phyloP scores from a whole-genome alignment of 1,140 invertebrate species.

The Phymorhynchus buccinoides region DNA sequence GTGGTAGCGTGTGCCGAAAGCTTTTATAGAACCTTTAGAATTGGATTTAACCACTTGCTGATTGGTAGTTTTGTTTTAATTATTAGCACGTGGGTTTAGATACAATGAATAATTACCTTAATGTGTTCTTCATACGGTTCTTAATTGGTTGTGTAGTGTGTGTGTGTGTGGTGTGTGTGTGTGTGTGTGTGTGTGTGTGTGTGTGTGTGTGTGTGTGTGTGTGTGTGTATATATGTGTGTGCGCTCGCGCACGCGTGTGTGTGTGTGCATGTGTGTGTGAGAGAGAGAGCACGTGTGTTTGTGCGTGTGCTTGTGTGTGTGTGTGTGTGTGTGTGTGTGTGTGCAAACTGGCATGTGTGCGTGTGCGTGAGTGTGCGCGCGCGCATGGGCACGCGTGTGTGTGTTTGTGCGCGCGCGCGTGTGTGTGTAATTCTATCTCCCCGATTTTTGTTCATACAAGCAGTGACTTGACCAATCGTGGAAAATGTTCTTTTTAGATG shows the following conservation, averaged over 20 bases:
- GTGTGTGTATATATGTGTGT: conserved; percentile 3
- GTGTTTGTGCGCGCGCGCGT: not conserved
- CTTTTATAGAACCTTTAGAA: too few species aligned
- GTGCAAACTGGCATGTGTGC: not conserved
- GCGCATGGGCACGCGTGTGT: not conserved
- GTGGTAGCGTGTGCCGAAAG: too few species aligned
- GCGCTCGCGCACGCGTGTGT: not conserved
- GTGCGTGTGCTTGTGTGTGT: conserved; percentile 17
- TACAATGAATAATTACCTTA: too few species aligned
- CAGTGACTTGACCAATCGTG: too few species aligned
- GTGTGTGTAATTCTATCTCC: too few species aligned
- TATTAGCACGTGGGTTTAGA: not conserved
- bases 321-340: not conserved
- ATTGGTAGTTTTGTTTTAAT: too few species aligned
- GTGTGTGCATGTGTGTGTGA: not conserved
- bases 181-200: conserved; percentile 24
- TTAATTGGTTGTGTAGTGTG: too few species aligned
- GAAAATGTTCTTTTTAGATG: too few species aligned
- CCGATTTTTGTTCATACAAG: too few species aligned
- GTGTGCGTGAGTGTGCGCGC: conserved; percentile 10
- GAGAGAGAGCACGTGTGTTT: not conserved
- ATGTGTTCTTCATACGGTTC: too few species aligned
- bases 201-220: not conserved
- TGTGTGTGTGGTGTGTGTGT: conserved; percentile 19
- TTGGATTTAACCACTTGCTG: too few species aligned